A percentile compares a stretch with the other conserved stretches of the same genome.
phyloP scores from a whole-genome alignment of 2,797 vertebrate genomes.

The Chiroxiphia lanceolata region DNA sequence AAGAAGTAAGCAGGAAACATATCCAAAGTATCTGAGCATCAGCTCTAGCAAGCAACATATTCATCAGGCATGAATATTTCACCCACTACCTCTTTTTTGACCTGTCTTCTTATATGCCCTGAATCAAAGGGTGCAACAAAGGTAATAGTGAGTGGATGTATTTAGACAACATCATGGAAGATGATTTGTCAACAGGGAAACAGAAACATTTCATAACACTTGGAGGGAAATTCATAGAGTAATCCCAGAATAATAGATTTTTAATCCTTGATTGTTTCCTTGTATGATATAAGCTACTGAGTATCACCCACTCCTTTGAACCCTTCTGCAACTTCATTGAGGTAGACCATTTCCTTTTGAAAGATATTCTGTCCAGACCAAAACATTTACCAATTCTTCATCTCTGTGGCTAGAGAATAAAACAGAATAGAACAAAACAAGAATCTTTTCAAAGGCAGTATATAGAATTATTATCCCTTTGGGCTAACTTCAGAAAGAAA shows the following conservation, averaged over 20 bases:
- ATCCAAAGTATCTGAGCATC: neutral
- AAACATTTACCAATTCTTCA: neutral
- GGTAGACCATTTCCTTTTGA: neutral
- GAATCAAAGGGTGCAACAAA: neutral
- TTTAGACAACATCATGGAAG: neutral
- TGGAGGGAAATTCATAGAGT: neutral
- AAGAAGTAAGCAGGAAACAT: neutral
- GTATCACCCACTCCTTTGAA: neutral
- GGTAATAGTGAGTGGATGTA: neutral
- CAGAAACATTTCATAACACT: constrained; percentile 16
- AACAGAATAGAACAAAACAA: neutral
- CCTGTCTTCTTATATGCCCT: neutral
- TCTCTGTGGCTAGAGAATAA: neutral
- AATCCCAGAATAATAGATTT: constrained; percentile 35
- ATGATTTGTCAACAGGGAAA: neutral
- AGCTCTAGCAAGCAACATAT: neutral
- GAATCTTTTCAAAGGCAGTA: neutral
- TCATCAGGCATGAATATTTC: neutral
- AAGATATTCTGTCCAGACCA: neutral
- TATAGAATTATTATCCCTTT: neutral
- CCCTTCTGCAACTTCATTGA: neutral
- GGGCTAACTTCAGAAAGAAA: neutral
- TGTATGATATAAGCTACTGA: neutral
- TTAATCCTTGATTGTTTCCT: constrained; percentile 45
- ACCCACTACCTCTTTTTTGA: neutral